phyloP scores from a whole-genome alignment of 37 sponge, comb jelly and placozoan genomes.

The Chondrilla cf. caribensis region DNA sequence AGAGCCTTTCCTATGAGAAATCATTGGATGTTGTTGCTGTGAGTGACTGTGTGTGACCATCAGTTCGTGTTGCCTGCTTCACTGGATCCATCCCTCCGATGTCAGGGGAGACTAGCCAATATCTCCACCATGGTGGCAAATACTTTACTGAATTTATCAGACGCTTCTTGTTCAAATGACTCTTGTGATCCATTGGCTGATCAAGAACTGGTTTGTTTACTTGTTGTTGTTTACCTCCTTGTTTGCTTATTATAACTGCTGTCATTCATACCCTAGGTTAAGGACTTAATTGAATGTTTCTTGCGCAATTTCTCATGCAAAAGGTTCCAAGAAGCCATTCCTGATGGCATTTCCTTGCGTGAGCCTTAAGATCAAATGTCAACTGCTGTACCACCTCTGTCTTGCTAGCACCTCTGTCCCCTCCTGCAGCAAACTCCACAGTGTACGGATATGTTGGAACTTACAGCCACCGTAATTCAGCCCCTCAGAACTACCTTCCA shows the following conservation, averaged over 20 bases:
- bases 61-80: too few relatives aligned
- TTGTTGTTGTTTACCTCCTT: too few relatives aligned
- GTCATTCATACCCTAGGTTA: background rate
- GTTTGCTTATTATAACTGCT: too few relatives aligned
- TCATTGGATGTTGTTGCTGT: background rate
- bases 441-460: background rate
- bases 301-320: background rate
- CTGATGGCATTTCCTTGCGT: slow-evolving; percentile 12
- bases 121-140: background rate
- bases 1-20: background rate
- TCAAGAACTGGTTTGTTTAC: too few relatives aligned
- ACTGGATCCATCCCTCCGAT: too few relatives aligned
- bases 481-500: background rate
- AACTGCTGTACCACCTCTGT: too few relatives aligned
- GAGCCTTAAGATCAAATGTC: too few relatives aligned
- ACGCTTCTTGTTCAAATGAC: background rate
- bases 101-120: background rate
- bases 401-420: background rate
- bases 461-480: background rate
- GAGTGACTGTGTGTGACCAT: background rate
- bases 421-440: background rate
- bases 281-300: slow-evolving; percentile 9
- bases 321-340: slow-evolving; percentile 6
- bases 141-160: background rate
- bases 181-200: background rate